Evolutionary conservation across 2,888 invertebrate genomes (phyloP).

Genomic region (Noctua janthina): DNA sequence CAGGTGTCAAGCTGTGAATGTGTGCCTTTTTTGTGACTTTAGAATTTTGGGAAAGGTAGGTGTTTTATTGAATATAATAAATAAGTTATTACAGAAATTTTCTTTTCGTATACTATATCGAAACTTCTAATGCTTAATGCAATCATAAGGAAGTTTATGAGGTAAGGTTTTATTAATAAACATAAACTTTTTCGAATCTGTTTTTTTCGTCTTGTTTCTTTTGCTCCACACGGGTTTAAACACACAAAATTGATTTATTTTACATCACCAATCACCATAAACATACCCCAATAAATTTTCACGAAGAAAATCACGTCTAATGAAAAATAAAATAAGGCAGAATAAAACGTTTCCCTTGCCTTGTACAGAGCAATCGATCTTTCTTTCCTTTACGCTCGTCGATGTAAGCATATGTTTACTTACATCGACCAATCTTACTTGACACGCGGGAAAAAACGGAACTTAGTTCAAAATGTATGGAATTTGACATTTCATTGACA

Average conservation of each 20-base stretch:
- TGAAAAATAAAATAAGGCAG: conserved; percentile 55
- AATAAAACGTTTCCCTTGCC: conserved; percentile 56
- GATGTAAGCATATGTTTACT: conserved; percentile 61
- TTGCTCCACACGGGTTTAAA: neutral
- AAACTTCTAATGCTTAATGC: neutral
- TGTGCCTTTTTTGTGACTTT: conserved; percentile 14
- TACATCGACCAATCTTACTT: conserved; percentile 36
- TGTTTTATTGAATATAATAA: neutral
- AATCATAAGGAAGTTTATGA: neutral
- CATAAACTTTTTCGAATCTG: neutral
- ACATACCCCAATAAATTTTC: conserved; percentile 42
- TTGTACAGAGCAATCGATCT: conserved; percentile 59
- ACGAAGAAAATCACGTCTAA: conserved; percentile 48
- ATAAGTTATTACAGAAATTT: neutral
- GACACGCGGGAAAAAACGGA: conserved; percentile 12
- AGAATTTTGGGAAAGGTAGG: neutral
- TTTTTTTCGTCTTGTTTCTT: neutral
- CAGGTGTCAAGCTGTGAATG: conserved; percentile 37
- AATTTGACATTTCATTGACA: conserved; percentile 46
- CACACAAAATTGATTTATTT: conserved; percentile 5
- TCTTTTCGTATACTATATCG: neutral
- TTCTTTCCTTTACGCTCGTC: conserved; percentile 51
- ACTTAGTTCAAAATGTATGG: conserved; percentile 18
- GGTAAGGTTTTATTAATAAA: neutral
- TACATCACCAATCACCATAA: conserved; percentile 30